Evolutionary conservation across 2,113 vertebrate species (phyloP).

Genomic region (Pituophis catenifer): DNA sequence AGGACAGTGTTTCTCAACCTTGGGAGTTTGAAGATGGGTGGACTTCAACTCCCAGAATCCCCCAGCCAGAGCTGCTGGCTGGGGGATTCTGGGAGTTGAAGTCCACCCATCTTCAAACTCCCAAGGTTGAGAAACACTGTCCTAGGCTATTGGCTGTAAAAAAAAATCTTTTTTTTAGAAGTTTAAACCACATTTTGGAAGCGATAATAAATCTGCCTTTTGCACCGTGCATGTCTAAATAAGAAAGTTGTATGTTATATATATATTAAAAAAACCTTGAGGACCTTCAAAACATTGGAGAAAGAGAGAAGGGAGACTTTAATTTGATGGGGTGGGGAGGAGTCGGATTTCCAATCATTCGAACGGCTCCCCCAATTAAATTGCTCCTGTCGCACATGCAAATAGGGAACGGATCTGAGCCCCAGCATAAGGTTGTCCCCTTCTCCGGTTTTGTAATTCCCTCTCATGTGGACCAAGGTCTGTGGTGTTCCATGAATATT

Average conservation of each 20-base stretch:
- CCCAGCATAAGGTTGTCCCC: slow-evolving; percentile 71
- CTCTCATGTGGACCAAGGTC: slow-evolving; percentile 54
- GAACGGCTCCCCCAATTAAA: slow-evolving; percentile 44
- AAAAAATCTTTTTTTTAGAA: too few species aligned
- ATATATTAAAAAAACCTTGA: slow-evolving; percentile 13
- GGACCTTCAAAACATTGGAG: slow-evolving; percentile 9
- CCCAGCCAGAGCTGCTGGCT: too few species aligned
- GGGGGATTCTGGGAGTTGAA: too few species aligned
- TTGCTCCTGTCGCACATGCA: slow-evolving; percentile 64
- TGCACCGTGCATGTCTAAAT: neutral
- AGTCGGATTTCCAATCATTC: slow-evolving; percentile 24
- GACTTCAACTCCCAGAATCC: too few species aligned
- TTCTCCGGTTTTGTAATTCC: slow-evolving; percentile 52
- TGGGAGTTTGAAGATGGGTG: too few species aligned
- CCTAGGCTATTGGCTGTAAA: too few species aligned
- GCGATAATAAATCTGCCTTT: neutral
- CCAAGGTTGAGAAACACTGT: too few species aligned
- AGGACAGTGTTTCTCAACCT: too few species aligned
- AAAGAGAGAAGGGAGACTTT: slow-evolving; percentile 39
- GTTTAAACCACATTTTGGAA: neutral
- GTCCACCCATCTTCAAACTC: too few species aligned
- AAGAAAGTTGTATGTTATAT: neutral
- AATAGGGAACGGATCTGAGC: slow-evolving; percentile 44
- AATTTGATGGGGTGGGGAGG: slow-evolving; percentile 20
- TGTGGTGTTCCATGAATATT: slow-evolving; percentile 82